Percentiles rank a stretch among this genome's conserved stretches.
Evolutionary conservation across 2,888 invertebrate genomes (phyloP).

Genomic region (Eurytoma adleriae): DNA sequence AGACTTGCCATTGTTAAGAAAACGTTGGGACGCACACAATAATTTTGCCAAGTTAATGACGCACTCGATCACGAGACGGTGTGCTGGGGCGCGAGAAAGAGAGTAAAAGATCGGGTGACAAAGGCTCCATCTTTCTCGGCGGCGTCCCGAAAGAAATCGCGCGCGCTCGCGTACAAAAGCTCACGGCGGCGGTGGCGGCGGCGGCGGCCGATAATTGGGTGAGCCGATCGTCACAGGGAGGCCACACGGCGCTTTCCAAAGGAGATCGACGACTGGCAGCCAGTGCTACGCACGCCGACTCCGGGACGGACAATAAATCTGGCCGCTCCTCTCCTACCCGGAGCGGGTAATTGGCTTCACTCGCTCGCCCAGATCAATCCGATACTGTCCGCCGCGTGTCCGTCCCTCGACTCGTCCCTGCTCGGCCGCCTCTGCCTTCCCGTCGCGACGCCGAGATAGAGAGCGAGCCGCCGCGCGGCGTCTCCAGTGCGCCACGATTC

Average conservation of each 20-base stretch:
- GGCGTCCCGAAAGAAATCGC: slow-evolving; percentile 31
- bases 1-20: not conserved
- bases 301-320: slow-evolving; percentile 72
- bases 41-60: slow-evolving; percentile 47
- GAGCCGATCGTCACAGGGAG: slow-evolving; percentile 70
- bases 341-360: slow-evolving; percentile 76
- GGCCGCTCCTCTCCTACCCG: slow-evolving; percentile 59
- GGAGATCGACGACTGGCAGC: slow-evolving; percentile 50
- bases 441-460: slow-evolving; percentile 3
- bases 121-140: slow-evolving; percentile 45
- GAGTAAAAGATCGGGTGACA: slow-evolving; percentile 37
- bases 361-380: slow-evolving; percentile 73
- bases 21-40: slow-evolving; percentile 9
- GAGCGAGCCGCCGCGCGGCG: not conserved
- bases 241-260: slow-evolving; percentile 62
- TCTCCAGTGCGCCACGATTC: not conserved
- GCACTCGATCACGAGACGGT: slow-evolving; percentile 38
- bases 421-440: slow-evolving; percentile 28
- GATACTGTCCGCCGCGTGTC: slow-evolving; percentile 75
- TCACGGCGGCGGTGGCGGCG: slow-evolving; percentile 25
- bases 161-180: slow-evolving; percentile 47
- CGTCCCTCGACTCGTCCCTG: slow-evolving; percentile 66
- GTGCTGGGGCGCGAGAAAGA: slow-evolving; percentile 20
- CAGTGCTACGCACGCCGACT: not conserved
- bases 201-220: slow-evolving; percentile 72